A percentile compares a stretch with the other conserved stretches of the same genome.
Conservation (phyloP, 1,140 invertebrate genomes). For the Drosophila varians region DNA sequence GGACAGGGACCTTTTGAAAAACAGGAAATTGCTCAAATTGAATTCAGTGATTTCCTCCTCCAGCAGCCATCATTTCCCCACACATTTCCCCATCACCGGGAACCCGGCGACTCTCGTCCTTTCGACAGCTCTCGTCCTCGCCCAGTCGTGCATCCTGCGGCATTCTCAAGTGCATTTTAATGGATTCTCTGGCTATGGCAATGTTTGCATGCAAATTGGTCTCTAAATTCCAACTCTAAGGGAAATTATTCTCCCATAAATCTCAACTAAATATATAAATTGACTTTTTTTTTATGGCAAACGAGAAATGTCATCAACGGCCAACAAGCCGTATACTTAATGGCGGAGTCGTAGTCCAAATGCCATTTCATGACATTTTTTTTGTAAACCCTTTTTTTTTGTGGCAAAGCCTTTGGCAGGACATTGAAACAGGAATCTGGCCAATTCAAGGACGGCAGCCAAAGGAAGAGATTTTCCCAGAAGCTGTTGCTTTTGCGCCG, state of each 20-base stretch:
- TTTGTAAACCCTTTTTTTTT: not conserved
- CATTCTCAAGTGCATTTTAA: slow-evolving; percentile 69
- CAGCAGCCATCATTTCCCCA: slow-evolving; percentile 14
- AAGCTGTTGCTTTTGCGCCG: slow-evolving; percentile 24
- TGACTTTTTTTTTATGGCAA: no score
- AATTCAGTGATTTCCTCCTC: slow-evolving; percentile 70
- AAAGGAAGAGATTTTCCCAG: slow-evolving; percentile 30
- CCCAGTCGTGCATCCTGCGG: slow-evolving; percentile 34
- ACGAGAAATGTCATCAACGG: not conserved
- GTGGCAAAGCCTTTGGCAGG: slow-evolving; percentile 33
- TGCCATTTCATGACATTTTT: slow-evolving; percentile 28
- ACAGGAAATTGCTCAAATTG: slow-evolving; percentile 77
- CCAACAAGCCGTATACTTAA: slow-evolving; percentile 44
- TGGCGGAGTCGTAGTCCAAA: no score
- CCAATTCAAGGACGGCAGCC: not conserved
- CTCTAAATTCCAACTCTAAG: no score
- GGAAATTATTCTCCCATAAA: no score
- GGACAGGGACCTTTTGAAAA: slow-evolving; percentile 51
- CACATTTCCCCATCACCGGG: slow-evolving; percentile 4
- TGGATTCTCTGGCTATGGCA: slow-evolving; percentile 38
- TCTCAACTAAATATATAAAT: no score
- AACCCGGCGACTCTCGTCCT: slow-evolving; percentile 23
- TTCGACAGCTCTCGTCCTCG: slow-evolving; percentile 8
- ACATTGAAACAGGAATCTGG: not conserved
- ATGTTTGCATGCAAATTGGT: slow-evolving; percentile 9